Percentiles rank a stretch among this genome's conserved stretches.
phyloP scores from a whole-genome alignment of 2,797 vertebrate genomes.

The Menidia menidia region DNA sequence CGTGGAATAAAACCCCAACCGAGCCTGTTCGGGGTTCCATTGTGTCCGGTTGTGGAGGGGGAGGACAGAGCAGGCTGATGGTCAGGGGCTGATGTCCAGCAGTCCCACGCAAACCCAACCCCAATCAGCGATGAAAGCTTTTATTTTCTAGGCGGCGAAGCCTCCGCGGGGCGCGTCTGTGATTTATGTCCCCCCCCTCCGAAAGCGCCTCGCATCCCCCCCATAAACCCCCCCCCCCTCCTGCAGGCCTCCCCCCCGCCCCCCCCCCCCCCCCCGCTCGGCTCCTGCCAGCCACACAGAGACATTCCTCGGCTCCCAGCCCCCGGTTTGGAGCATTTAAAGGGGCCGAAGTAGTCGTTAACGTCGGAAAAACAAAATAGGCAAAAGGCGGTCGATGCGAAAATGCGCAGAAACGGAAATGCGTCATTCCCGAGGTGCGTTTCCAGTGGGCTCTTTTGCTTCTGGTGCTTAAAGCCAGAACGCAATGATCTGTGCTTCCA shows the following conservation, averaged over 20 bases:
- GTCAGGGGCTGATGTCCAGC: constrained; percentile 28
- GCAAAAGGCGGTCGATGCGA: too few species aligned
- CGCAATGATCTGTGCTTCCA: too few species aligned
- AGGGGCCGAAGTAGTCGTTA: too few species aligned
- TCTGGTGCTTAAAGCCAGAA: too few species aligned
- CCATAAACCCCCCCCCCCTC: constrained; percentile 48
- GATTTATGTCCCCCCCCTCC: constrained; percentile 71
- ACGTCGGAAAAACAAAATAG: too few species aligned
- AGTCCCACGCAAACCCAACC: constrained; percentile 15
- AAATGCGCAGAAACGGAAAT: too few species aligned
- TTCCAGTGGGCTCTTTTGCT: too few species aligned
- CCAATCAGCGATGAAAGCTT: constrained; percentile 75
- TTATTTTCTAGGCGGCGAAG: constrained; percentile 75
- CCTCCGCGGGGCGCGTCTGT: constrained; percentile 60
- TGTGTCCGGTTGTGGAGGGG: constrained; percentile 35
- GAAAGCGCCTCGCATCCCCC: constrained; percentile 46
- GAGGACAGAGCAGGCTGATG: constrained; percentile 46
- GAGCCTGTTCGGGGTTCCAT: constrained; percentile 4
- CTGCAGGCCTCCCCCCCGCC: constrained; percentile 53
- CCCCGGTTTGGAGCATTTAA: too few species aligned
- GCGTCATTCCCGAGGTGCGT: too few species aligned
- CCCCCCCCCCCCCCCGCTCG: constrained; percentile 43
- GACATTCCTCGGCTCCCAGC: neutral
- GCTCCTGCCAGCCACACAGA: constrained; percentile 20
- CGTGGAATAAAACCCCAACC: constrained; percentile 1